A percentile compares a stretch with the other conserved stretches of the same genome.
These are phyloP conservation scores for Penaeus chinensis DNA, from an alignment of 1,140 invertebrate species.

Conservation along the genomic window DNA sequence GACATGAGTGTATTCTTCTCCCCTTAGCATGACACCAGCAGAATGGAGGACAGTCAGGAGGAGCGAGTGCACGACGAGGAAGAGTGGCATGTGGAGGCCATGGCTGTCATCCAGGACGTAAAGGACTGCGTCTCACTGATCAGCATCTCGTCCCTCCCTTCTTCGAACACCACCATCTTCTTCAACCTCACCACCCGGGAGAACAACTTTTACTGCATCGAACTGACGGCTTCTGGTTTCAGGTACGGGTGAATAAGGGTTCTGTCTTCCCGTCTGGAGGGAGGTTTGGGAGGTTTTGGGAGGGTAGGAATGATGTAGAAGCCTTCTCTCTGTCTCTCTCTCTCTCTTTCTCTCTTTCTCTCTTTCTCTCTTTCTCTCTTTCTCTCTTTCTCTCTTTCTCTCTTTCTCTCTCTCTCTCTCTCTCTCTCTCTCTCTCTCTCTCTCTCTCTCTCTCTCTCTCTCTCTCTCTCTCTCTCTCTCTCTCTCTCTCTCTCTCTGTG, in stretches of 20 bases:
- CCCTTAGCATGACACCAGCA: constrained; percentile 34
- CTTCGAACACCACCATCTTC: constrained; percentile 42
- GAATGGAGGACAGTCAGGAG: constrained; percentile 50
- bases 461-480: no score
- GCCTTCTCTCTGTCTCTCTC: no score
- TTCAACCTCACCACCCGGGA: constrained; percentile 56
- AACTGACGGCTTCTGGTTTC: constrained; percentile 54
- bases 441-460: no score
- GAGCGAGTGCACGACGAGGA: constrained; percentile 47
- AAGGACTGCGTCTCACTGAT: constrained; percentile 50
- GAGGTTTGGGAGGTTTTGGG: no score
- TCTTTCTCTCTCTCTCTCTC: no score
- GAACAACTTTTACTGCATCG: constrained; percentile 38
- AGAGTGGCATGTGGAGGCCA: constrained; percentile 51
- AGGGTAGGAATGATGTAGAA: no score
- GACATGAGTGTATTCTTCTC: neutral
- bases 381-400: no score
- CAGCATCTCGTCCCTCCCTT: constrained; percentile 32
- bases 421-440: no score
- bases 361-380: no score
- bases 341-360: no score
- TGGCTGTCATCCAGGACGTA: constrained; percentile 56
- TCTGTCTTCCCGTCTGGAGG: no score
- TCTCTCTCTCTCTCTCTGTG: no score
- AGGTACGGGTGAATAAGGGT: neutral